A percentile compares a stretch with the other conserved stretches of the same genome.
These are phyloP conservation scores for Diloba caeruleocephala DNA, from an alignment of 2,888 invertebrate species.

Conservation along the genomic window DNA sequence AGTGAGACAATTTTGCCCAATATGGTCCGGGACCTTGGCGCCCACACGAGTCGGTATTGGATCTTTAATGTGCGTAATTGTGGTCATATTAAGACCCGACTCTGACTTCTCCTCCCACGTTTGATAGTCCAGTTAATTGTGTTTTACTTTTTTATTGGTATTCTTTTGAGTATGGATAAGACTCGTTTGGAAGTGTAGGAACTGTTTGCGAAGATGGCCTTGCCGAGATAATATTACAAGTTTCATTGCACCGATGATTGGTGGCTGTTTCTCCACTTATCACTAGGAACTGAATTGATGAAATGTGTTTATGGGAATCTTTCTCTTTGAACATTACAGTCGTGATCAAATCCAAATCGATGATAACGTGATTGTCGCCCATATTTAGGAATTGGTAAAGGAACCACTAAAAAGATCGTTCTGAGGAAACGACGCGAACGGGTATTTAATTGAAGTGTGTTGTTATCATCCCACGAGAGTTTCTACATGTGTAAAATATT, in stretches of 20 bases:
- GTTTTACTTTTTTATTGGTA: conserved; percentile 58
- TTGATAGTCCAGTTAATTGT: conserved; percentile 60
- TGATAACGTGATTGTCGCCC: too few relatives aligned
- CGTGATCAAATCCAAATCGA: too few relatives aligned
- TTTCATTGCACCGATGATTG: conserved; percentile 31
- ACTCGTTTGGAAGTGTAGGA: conserved; percentile 30
- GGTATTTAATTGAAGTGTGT: too few relatives aligned
- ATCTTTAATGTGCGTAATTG: conserved; percentile 85
- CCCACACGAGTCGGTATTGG: conserved; percentile 80
- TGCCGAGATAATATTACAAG: conserved; percentile 39
- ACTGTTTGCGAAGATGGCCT: conserved; percentile 35
- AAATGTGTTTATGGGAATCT: too few relatives aligned
- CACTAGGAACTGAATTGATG: not conserved
- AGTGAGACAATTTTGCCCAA: conserved; percentile 79
- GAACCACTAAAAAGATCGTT: too few relatives aligned
- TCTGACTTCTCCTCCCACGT: conserved; percentile 75
- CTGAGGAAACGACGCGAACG: too few relatives aligned
- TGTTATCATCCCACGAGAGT: too few relatives aligned
- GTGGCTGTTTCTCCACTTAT: not conserved
- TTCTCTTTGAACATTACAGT: too few relatives aligned
- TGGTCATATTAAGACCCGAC: conserved; percentile 79
- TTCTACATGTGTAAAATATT: too few relatives aligned
- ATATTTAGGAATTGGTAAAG: too few relatives aligned
- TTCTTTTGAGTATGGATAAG: conserved; percentile 37
- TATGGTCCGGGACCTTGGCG: conserved; percentile 79